These are phyloP conservation scores for Petrocephalus zakoni DNA, from an alignment of 2,113 vertebrate species.

Conservation along the genomic window DNA sequence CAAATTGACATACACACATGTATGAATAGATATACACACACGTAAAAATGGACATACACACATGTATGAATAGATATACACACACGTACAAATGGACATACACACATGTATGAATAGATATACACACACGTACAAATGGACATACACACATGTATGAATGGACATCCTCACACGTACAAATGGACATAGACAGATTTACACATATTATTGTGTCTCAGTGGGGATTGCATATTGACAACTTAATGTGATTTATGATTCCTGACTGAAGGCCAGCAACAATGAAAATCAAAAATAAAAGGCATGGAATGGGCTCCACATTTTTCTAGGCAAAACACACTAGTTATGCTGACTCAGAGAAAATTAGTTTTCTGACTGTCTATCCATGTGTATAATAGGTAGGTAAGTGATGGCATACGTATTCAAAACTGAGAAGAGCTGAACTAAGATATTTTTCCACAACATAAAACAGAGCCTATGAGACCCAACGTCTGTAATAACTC, in stretches of 20 bases:
- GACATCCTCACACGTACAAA: too few species aligned
- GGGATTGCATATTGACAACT: not conserved
- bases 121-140: too few species aligned
- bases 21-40: too few species aligned
- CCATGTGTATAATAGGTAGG: not conserved
- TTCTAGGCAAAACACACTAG: not conserved
- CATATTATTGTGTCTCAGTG: not conserved
- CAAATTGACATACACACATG: too few species aligned
- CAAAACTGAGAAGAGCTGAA: too few species aligned
- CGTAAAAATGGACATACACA: too few species aligned
- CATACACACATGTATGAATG: too few species aligned
- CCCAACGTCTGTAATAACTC: too few species aligned
- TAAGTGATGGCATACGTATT: not conserved
- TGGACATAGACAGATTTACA: not conserved
- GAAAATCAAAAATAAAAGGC: not conserved
- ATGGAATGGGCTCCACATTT: not conserved
- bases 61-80: too few species aligned
- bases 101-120: too few species aligned
- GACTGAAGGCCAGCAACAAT: not conserved
- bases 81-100: not conserved
- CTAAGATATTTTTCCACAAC: too few species aligned
- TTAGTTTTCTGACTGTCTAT: not conserved
- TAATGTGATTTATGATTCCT: not conserved
- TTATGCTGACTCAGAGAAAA: not conserved
- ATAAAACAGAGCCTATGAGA: too few species aligned